A percentile compares a stretch with the other conserved stretches of the same genome.
Conservation (phyloP, 2,888 invertebrate species). For the Rotaria sp. region DNA sequence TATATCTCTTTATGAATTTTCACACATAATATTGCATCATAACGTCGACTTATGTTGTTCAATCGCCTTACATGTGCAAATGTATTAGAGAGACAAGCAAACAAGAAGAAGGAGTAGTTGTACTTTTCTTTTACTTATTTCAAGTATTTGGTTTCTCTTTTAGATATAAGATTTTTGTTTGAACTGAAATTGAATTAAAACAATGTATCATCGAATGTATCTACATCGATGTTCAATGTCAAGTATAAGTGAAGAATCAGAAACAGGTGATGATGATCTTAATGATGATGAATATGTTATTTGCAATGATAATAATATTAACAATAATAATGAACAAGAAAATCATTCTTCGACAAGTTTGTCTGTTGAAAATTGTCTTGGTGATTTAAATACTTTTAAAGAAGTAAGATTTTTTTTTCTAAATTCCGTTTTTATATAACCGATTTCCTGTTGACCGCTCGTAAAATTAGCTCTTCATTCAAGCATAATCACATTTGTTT, state of each 20-base stretch:
- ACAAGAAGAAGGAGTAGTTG: not conserved
- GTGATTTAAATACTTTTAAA: not conserved
- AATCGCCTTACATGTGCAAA: not conserved
- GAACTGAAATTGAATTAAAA: not conserved
- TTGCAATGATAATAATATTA: not conserved
- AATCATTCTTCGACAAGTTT: not conserved
- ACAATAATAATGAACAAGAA: not conserved
- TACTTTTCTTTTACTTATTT: not conserved
- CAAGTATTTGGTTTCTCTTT: not conserved
- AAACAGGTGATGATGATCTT: constrained; percentile 1
- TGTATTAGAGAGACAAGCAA: not conserved
- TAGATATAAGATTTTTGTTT: not conserved
- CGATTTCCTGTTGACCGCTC: not conserved
- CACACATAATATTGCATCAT: not conserved
- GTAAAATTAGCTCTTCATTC: not conserved
- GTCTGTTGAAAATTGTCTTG: constrained; percentile 2
- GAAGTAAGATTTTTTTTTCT: not conserved
- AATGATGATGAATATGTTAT: not conserved
- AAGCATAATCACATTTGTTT: not conserved
- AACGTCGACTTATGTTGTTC: not conserved
- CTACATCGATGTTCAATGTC: not conserved
- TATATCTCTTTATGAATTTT: not conserved
- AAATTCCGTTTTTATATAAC: not conserved
- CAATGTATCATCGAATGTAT: not conserved
- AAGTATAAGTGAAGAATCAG: constrained; percentile 5